Evolutionary conservation across 2,113 vertebrate genomes (phyloP), one percentile per base, ranked within the genome.

Genomic region (Hippocampus zosterae): DNA sequence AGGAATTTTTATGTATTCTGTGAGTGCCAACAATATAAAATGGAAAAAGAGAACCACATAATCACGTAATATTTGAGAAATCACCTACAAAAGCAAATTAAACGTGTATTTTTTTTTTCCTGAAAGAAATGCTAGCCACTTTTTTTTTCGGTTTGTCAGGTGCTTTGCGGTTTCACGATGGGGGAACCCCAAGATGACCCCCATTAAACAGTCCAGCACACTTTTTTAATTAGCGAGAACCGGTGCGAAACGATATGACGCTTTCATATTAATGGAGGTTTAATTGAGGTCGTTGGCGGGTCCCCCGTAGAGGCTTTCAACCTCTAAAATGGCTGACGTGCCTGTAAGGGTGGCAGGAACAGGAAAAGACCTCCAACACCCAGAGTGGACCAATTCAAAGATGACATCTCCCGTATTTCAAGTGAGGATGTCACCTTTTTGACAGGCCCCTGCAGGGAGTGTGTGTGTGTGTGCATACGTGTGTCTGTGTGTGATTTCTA

Each of bases 211-310:
- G 83, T 73, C 86, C 81, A 80, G 83, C 85, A 89, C 85, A 81
- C 86, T 87, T 88, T 89, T 89, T 90, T 87, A 91, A 91, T 91
- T 89, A 90, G 87, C 44, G 18, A 79, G 81, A 86, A 85, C 86
- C 88, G 86, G 86, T 86, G 84, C 90, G 88, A 90, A 90, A 89
- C 81, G 84, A 85, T 88, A 85, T 83, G 87, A 85, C 79, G 85
- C 88, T 88, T 89, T 90, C 86, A 89, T 90, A 88, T 89, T 90
- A 89, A 91, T 91, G 88, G 84, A 33, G 83, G 82, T 90, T 91
- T 91, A 91, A 91, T 91, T 90, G 89, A 87, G 89, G 89, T 89
- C 85, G 78, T 79, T 75, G 81, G 74, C 82, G 79, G 84, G 76
- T 86, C 82, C 85, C 89, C 87, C 52, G 73, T 79, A 19, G 86